These are phyloP conservation scores for Dallia pectoralis DNA, from an alignment of 2,797 vertebrate species.

Conservation along the genomic window DNA sequence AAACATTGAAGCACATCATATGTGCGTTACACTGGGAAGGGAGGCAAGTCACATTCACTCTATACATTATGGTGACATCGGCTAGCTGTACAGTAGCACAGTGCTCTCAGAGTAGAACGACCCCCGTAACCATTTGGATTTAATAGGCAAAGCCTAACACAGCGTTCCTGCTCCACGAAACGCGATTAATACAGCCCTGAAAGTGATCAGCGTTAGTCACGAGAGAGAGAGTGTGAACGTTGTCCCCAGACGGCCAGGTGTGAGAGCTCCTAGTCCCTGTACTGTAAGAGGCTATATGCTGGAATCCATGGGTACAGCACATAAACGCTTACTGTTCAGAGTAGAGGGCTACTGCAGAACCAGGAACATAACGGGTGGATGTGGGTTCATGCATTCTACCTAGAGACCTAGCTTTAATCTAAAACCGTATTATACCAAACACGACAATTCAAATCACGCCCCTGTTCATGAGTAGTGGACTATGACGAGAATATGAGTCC, in stretches of 20 bases:
- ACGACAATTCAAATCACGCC: no score
- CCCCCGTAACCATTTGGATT: background rate
- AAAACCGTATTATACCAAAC: background rate
- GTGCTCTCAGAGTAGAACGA: background rate
- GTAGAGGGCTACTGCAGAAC: conserved; percentile 16
- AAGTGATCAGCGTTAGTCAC: background rate
- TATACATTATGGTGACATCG: no score
- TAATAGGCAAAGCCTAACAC: background rate
- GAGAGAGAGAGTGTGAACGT: background rate
- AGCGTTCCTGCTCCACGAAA: conserved; percentile 11
- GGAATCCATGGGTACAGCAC: conserved; percentile 52
- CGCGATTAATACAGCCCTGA: background rate
- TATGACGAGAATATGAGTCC: background rate
- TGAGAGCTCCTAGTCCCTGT: conserved; percentile 46
- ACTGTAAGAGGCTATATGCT: conserved; percentile 59
- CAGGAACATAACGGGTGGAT: background rate
- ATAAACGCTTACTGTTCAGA: conserved; percentile 67
- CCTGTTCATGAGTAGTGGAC: background rate
- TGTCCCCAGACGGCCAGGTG: background rate
- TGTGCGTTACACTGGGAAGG: no score
- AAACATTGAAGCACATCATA: no score
- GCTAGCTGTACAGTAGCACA: background rate
- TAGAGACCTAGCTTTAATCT: no score
- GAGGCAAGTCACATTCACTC: no score
- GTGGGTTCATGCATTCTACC: background rate